Evolutionary conservation across 2,113 vertebrate genomes (phyloP).

Genomic region (Thomomys bottae): DNA sequence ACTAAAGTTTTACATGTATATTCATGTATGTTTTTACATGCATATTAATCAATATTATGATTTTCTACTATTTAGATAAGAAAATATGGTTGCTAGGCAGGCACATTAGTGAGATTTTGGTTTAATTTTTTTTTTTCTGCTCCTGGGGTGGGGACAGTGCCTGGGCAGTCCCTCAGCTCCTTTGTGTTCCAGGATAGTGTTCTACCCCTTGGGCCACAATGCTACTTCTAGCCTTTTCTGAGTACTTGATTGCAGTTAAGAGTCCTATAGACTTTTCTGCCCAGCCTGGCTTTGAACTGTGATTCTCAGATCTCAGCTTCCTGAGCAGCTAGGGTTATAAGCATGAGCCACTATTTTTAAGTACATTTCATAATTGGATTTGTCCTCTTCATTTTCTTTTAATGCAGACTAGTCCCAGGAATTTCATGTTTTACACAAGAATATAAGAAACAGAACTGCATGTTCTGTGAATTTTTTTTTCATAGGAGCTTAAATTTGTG

Average conservation of each 20-base stretch:
- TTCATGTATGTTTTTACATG: background rate
- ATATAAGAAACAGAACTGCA: conserved; percentile 40
- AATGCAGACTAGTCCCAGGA: background rate
- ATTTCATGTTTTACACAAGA: conserved; percentile 16
- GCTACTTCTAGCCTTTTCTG: too few relatives aligned
- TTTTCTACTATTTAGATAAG: conserved; percentile 14
- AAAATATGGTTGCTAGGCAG: background rate
- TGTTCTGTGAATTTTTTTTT: conserved; percentile 42
- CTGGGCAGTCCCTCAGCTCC: too few relatives aligned
- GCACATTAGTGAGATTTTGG: conserved; percentile 1
- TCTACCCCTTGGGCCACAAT: too few relatives aligned
- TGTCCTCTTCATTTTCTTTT: conserved; percentile 23
- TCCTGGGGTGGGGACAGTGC: too few relatives aligned
- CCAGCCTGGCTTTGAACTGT: too few relatives aligned
- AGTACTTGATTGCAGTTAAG: too few relatives aligned
- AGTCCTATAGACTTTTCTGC: too few relatives aligned
- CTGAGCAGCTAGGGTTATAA: too few relatives aligned
- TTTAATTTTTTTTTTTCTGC: background rate
- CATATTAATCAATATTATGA: conserved; percentile 30
- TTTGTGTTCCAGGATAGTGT: too few relatives aligned
- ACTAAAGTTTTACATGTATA: background rate
- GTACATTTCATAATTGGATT: background rate
- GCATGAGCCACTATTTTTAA: background rate
- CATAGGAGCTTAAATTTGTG: conserved; percentile 51
- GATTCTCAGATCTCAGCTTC: too few relatives aligned